These are phyloP conservation scores for Periplaneta americana DNA, from an alignment of 1,140 invertebrate genomes.

Conservation along the genomic window DNA sequence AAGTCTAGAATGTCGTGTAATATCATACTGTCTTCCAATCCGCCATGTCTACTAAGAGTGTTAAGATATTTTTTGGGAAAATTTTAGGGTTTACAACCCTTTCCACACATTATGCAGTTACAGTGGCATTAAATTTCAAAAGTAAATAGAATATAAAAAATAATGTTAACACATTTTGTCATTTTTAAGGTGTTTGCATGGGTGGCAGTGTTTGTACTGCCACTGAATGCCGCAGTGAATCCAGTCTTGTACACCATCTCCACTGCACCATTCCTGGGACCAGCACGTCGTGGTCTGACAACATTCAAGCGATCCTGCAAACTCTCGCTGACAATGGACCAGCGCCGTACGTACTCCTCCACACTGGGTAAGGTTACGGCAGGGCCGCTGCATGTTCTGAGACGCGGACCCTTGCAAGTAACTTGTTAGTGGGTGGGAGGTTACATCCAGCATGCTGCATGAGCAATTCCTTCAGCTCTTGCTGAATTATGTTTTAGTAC, in stretches of 20 bases:
- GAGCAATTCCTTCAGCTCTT: too few species aligned
- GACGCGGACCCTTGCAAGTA: neutral
- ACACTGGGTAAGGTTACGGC: conserved; percentile 15
- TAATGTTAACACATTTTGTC: neutral
- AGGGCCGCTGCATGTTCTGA: neutral
- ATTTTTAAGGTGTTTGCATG: conserved; percentile 42
- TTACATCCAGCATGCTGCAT: too few species aligned
- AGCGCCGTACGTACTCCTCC: conserved; percentile 22
- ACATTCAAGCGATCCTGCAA: conserved; percentile 20
- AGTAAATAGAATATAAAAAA: too few species aligned
- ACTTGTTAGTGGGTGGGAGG: neutral
- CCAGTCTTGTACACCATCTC: conserved; percentile 51
- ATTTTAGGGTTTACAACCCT: too few species aligned
- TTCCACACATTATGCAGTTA: too few species aligned
- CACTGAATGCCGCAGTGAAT: conserved; percentile 51
- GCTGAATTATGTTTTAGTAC: too few species aligned
- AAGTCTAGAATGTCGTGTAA: too few species aligned
- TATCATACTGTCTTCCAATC: too few species aligned
- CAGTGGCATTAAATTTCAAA: too few species aligned
- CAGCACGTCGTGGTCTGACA: conserved; percentile 13
- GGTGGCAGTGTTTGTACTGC: conserved; percentile 52
- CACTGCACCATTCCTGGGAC: conserved; percentile 32
- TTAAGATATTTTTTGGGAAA: too few species aligned
- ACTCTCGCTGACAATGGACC: conserved; percentile 13
- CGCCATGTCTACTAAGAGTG: too few species aligned